Conservation (phyloP, 1,140 invertebrate species). For the Periplaneta americana region DNA sequence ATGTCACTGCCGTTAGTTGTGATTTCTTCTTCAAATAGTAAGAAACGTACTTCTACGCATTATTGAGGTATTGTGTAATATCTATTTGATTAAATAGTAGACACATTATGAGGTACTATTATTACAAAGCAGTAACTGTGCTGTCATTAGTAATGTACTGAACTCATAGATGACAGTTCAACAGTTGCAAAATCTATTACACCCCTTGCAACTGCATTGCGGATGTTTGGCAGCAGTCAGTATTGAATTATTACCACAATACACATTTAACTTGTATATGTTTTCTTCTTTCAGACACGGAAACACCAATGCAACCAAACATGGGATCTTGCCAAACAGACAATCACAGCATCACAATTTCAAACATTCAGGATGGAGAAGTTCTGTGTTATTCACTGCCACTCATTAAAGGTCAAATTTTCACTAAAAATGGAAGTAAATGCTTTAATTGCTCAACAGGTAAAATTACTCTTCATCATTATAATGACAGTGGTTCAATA, state of each 20-base stretch:
- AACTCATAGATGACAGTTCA: background rate
- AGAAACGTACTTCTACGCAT: background rate
- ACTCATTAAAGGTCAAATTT: conserved; percentile 13
- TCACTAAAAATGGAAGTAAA: background rate
- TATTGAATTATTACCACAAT: background rate
- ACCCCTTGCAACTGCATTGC: background rate
- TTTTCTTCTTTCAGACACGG: background rate
- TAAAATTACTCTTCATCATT: background rate
- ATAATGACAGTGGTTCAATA: background rate
- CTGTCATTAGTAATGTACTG: background rate
- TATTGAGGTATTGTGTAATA: background rate
- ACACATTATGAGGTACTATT: background rate
- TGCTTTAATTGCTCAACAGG: background rate
- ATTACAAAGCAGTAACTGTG: too few species aligned
- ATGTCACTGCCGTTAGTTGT: background rate
- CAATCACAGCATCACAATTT: conserved; percentile 5
- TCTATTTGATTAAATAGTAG: background rate
- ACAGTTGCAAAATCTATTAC: background rate
- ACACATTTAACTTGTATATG: too few species aligned
- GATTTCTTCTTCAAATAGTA: background rate
- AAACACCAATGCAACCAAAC: background rate
- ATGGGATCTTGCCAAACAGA: background rate
- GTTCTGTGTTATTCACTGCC: conserved; percentile 14
- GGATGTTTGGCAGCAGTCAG: background rate
- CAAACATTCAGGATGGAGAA: conserved; percentile 17